Base-by-base conservation (phyloP, 2,113 vertebrate genomes). In the Kryptolebias marmoratus region DNA sequence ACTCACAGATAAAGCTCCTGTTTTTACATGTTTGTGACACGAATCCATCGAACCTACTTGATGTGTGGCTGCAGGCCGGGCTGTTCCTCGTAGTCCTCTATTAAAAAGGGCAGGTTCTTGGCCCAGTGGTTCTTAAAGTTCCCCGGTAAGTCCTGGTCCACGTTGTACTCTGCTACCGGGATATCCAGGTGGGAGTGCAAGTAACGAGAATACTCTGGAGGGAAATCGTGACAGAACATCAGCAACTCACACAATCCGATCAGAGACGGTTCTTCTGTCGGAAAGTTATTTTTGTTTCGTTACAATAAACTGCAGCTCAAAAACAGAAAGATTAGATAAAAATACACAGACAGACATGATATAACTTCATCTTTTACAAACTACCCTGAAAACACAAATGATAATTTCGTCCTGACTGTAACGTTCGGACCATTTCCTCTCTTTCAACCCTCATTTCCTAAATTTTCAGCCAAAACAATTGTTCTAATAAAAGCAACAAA, bases 101-200 rank as follows among this genome's bases (percentile, higher is more conserved):
- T 97, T 53, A 99, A 94, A 83, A 99, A 99, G 55, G 97, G 98
- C 57, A 99, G 94, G 76, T 95, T 98, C 84, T 99, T 99, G 47
- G 97, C 96, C 98, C 98, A 99, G 87, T 98, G 97, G 75, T 99
- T 98, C 86, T 98, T 98, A 80, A 98, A 99, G 89, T 95, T 96
- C 62, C 96, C 98, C 0, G 97, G 96, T 74, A 99, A 93, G 82
- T 99, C 98, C 75, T 68, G 73, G 73, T 99, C 98, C 68, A 96
- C 92, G 57, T 95, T 99, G 81, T 98, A 99, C 49, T 99, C 98
- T 0, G 95, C 94, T 15, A 98, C 96, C 0, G 97, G 94, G 2
- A 95, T 93, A 80, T 99, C 98, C 9, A 99, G 95, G 88, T 98
- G 97, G 0, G 98, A 96, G 59, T 99, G 98, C 73, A 99, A 90